These are phyloP conservation scores for Caradrina clavipalpis DNA, from an alignment of 2,888 invertebrate species.

Conservation along the genomic window DNA sequence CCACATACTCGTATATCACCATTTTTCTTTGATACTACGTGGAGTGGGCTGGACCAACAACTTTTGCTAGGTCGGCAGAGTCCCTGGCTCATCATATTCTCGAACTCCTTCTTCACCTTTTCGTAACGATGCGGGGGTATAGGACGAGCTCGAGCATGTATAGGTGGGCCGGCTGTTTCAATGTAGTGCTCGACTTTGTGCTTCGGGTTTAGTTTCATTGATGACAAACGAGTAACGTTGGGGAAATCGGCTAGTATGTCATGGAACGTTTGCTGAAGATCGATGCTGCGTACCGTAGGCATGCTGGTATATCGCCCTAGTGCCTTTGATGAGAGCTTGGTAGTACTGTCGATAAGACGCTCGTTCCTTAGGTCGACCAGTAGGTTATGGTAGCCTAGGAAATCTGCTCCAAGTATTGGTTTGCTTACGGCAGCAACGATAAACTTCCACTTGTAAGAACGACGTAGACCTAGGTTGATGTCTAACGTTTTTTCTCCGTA, in stretches of 20 bases:
- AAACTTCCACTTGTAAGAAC: conserved; percentile 22
- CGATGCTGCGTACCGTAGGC: conserved; percentile 6
- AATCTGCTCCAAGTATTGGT: conserved; percentile 25
- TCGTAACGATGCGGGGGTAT: conserved; percentile 10
- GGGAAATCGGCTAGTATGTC: conserved; percentile 5
- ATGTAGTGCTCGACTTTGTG: conserved; percentile 12
- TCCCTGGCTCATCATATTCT: conserved; percentile 3
- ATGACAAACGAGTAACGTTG: not conserved
- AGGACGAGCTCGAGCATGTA: not conserved
- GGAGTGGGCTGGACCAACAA: not conserved
- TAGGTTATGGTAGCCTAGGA: conserved; percentile 8
- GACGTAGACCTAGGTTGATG: not conserved
- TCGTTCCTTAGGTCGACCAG: conserved; percentile 18
- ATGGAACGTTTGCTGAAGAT: conserved; percentile 9
- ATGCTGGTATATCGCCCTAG: not conserved
- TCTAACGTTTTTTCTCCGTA: conserved; percentile 18
- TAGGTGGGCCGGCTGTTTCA: conserved; percentile 10
- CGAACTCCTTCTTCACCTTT: conserved; percentile 5
- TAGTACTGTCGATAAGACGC: conserved; percentile 4
- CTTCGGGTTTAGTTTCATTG: conserved; percentile 11
- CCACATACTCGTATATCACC: conserved; percentile 19
- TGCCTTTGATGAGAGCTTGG: not conserved
- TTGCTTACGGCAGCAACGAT: conserved; percentile 10
- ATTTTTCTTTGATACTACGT: conserved; percentile 8
- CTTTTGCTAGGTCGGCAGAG: conserved; percentile 1